A percentile compares a stretch with the other conserved stretches of the same genome.
phyloP scores from a whole-genome alignment of 2,888 invertebrate species.

The Caenorhabditis sp. region DNA sequence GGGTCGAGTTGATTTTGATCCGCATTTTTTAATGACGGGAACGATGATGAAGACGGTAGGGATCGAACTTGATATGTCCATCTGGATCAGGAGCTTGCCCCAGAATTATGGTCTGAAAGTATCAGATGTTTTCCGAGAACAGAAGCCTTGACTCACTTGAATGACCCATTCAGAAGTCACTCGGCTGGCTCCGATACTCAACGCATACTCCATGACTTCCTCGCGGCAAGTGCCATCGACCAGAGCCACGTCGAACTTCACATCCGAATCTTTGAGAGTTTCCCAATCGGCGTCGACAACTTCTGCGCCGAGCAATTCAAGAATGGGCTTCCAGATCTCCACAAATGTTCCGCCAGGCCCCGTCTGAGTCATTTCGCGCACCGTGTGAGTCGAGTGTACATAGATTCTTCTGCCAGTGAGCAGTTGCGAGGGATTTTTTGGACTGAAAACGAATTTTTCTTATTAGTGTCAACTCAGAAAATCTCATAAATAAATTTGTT shows the following conservation, averaged over 20 bases:
- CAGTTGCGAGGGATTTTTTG: constrained; percentile 73
- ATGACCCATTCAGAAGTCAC: constrained; percentile 80
- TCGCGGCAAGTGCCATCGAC: constrained; percentile 83
- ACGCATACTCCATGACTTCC: constrained; percentile 78
- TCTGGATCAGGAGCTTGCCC: constrained; percentile 19
- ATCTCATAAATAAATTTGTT: too few relatives aligned
- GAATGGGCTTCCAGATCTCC: constrained; percentile 82
- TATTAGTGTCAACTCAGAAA: too few relatives aligned
- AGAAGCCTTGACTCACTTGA: constrained; percentile 62
- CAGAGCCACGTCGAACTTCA: constrained; percentile 82
- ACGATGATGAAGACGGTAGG: constrained; percentile 40
- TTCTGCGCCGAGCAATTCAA: constrained; percentile 77
- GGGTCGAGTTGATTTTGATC: not conserved
- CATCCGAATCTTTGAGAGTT: constrained; percentile 32
- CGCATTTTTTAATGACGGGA: not conserved
- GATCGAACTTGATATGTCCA: constrained; percentile 45
- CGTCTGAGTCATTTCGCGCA: constrained; percentile 33
- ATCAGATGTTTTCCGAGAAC: not conserved
- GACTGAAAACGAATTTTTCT: constrained; percentile 63
- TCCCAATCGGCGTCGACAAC: constrained; percentile 30
- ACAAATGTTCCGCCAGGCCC: constrained; percentile 67
- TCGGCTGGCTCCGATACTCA: constrained; percentile 53
- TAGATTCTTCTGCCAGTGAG: constrained; percentile 73
- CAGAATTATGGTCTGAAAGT: constrained; percentile 51
- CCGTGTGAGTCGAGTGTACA: constrained; percentile 73